phyloP scores from a whole-genome alignment of 2,113 vertebrate species.

The Balaeniceps rex region DNA sequence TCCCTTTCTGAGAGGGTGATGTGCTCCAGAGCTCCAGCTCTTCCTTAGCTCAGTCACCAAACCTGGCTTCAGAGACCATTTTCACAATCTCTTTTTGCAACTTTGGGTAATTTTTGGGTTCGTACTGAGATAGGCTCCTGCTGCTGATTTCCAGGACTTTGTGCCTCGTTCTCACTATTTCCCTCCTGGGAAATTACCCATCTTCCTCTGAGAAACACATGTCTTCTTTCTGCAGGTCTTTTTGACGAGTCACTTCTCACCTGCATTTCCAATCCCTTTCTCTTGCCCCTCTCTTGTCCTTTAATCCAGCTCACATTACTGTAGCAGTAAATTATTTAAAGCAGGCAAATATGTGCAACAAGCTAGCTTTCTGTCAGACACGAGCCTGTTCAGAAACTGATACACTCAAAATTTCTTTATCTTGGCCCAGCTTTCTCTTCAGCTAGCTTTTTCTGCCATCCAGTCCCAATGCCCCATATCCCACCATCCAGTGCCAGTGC shows the following conservation, averaged over 20 bases:
- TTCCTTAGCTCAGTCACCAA: neutral
- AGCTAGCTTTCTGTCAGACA: slow-evolving; percentile 9
- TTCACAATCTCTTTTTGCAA: neutral
- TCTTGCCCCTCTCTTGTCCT: slow-evolving; percentile 10
- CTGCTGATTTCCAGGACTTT: neutral
- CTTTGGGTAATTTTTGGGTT: neutral
- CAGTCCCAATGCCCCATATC: neutral
- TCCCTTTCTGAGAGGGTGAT: neutral
- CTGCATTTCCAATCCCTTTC: neutral
- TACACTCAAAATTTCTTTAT: neutral
- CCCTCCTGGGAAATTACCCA: neutral
- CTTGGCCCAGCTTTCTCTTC: neutral
- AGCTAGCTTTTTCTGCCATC: neutral
- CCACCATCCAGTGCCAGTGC: neutral
- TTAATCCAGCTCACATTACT: slow-evolving; percentile 34
- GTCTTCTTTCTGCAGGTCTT: neutral
- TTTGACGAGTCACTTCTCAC: neutral
- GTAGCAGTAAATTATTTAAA: slow-evolving; percentile 47
- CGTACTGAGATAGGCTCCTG: neutral
- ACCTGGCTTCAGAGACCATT: neutral
- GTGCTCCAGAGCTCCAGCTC: neutral
- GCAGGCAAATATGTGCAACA: neutral
- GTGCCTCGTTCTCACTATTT: neutral
- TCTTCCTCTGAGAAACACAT: neutral
- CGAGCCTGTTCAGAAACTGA: neutral